phyloP scores from a whole-genome alignment of 2,113 vertebrate species.

The Salminus brasiliensis region DNA sequence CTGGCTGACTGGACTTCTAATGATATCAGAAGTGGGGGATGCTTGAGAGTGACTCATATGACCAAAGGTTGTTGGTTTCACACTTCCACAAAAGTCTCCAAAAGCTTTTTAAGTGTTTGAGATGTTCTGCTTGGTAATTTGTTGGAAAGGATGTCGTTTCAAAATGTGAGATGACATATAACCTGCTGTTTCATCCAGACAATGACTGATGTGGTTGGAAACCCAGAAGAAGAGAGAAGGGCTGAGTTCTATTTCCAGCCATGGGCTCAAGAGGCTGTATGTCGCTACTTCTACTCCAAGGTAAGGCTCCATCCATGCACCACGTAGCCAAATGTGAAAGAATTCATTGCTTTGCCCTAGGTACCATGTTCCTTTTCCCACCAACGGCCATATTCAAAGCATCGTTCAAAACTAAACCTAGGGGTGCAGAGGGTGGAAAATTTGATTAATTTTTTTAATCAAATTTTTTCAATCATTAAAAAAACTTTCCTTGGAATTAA shows the following conservation, averaged over 20 bases:
- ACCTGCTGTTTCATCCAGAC: conserved; percentile 73
- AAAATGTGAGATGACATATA: too few relatives aligned
- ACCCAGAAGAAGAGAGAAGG: conserved; percentile 95
- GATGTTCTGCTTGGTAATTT: background rate
- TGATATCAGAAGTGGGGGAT: conserved; percentile 1
- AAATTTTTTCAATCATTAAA: too few relatives aligned
- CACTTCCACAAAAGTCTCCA: background rate
- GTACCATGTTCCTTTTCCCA: too few relatives aligned
- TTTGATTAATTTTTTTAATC: too few relatives aligned
- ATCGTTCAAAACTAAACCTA: too few relatives aligned
- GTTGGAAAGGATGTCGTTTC: background rate
- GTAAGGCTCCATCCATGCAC: conserved; percentile 63
- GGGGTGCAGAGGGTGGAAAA: too few relatives aligned
- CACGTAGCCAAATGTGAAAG: background rate
- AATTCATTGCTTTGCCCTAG: too few relatives aligned
- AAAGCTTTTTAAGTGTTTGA: background rate
- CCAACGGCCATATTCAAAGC: too few relatives aligned
- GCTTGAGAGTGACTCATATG: background rate
- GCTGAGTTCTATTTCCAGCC: conserved; percentile 99
- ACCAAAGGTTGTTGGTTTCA: background rate
- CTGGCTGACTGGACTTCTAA: conserved; percentile 47
- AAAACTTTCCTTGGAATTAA: too few relatives aligned
- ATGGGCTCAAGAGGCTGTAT: conserved; percentile 97
- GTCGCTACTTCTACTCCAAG: conserved; percentile 99
- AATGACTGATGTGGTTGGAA: conserved; percentile 97